Conservation (phyloP, 1,140 invertebrate species). For the Lasioglossum albipes region DNA sequence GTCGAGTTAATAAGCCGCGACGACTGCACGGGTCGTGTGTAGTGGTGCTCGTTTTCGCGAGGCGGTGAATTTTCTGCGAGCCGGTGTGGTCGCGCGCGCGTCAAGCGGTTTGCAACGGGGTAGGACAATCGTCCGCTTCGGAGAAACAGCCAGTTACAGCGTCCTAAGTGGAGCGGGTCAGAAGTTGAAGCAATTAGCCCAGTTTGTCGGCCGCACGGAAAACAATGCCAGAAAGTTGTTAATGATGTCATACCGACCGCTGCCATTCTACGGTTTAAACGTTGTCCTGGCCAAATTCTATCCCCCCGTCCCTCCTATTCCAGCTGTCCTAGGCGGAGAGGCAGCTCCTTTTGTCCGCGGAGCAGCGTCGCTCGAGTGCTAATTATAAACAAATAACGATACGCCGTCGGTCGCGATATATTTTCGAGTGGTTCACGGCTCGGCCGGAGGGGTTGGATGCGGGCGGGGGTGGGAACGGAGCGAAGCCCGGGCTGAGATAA, state of each 20-base stretch:
- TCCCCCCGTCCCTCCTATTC: neutral
- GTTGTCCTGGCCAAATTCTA: slow-evolving; percentile 56
- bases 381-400: slow-evolving; percentile 68
- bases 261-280: slow-evolving; percentile 63
- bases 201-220: slow-evolving; percentile 69
- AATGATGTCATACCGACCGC: slow-evolving; percentile 65
- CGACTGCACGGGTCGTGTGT: slow-evolving; percentile 44
- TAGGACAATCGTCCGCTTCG: slow-evolving; percentile 49
- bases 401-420: slow-evolving; percentile 15
- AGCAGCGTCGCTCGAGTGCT: slow-evolving; percentile 19
- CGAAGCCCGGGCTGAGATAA: slow-evolving; percentile 40
- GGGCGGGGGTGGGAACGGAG: neutral
- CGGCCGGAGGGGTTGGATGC: neutral
- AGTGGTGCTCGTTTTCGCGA: slow-evolving; percentile 24
- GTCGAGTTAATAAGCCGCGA: slow-evolving; percentile 58
- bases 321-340: no score
- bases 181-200: slow-evolving; percentile 73
- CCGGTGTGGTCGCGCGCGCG: neutral
- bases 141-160: slow-evolving; percentile 60
- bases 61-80: slow-evolving; percentile 44
- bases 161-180: slow-evolving; percentile 63
- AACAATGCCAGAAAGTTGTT: slow-evolving; percentile 73
- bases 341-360: slow-evolving; percentile 11
- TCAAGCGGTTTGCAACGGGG: slow-evolving; percentile 16
- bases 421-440: slow-evolving; percentile 18